Evolutionary conservation across 2,888 invertebrate genomes (phyloP).

Genomic region (Drosophila prostipennis): DNA sequence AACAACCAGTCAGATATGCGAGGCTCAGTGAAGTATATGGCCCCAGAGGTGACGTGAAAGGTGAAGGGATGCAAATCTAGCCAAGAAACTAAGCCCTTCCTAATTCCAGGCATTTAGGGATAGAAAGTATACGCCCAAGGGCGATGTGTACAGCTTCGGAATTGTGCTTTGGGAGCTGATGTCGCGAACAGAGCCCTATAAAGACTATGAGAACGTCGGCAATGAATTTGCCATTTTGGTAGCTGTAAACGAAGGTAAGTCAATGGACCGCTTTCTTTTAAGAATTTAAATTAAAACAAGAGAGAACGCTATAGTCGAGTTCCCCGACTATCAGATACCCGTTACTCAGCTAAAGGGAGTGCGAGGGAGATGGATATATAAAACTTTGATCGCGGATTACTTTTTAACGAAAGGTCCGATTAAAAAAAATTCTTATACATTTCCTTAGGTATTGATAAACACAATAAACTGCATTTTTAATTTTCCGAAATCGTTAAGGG

Average conservation of each 20-base stretch:
- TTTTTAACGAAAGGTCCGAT: too few species aligned
- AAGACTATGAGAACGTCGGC: slow-evolving; percentile 8
- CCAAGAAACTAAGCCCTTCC: not conserved
- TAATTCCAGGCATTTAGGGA: not conserved
- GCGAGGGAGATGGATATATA: too few species aligned
- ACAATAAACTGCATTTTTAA: too few species aligned
- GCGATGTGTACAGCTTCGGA: slow-evolving; percentile 30
- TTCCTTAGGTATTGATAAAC: too few species aligned
- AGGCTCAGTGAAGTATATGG: slow-evolving; percentile 21
- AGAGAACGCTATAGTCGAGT: too few species aligned
- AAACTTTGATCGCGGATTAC: too few species aligned
- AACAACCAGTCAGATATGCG: slow-evolving; percentile 5
- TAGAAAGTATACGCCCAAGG: slow-evolving; percentile 4
- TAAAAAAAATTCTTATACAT: too few species aligned
- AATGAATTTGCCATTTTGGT: not conserved
- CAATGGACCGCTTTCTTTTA: not conserved
- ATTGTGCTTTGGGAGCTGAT: slow-evolving; percentile 27
- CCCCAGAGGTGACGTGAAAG: slow-evolving; percentile 13
- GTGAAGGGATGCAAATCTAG: too few species aligned
- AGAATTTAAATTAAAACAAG: too few species aligned
- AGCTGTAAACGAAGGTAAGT: slow-evolving; percentile 8
- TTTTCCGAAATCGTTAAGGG: too few species aligned
- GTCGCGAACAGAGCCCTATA: slow-evolving; percentile 18
- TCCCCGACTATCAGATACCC: too few species aligned
- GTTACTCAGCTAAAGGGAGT: too few species aligned